phyloP scores from a whole-genome alignment of 2,888 invertebrate species.

The Apantesis nais region DNA sequence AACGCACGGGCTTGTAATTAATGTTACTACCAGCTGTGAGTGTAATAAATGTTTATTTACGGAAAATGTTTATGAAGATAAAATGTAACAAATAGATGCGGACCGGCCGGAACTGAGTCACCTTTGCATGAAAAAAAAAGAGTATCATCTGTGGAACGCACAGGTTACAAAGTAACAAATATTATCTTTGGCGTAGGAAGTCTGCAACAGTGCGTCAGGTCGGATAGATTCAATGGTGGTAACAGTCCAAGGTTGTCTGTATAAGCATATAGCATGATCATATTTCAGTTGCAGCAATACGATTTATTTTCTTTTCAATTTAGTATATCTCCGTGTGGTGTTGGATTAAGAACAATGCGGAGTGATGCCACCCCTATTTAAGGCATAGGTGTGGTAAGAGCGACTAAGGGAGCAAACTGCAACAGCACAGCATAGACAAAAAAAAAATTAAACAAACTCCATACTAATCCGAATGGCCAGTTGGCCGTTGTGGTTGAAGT shows the following conservation, averaged over 20 bases:
- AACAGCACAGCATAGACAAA: too few relatives aligned
- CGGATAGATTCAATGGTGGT: background rate
- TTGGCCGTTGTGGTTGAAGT: too few relatives aligned
- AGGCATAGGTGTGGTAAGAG: too few relatives aligned
- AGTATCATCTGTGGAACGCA: background rate
- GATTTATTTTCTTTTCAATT: background rate
- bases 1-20: background rate
- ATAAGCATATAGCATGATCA: background rate
- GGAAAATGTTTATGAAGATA: background rate
- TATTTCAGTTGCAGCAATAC: background rate
- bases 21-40: background rate
- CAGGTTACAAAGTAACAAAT: background rate
- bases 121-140: background rate
- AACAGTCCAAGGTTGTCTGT: background rate
- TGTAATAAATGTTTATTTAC: background rate
- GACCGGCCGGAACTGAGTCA: background rate
- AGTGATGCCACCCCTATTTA: too few relatives aligned
- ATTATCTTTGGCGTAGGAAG: background rate
- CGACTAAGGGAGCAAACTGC: too few relatives aligned
- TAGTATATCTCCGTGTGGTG: too few relatives aligned
- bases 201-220: background rate
- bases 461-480: too few relatives aligned
- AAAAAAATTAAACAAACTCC: too few relatives aligned
- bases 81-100: background rate
- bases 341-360: too few relatives aligned